Evolutionary conservation across 2,888 invertebrate species (phyloP).

Genomic region (Agrotis ipsilon): DNA sequence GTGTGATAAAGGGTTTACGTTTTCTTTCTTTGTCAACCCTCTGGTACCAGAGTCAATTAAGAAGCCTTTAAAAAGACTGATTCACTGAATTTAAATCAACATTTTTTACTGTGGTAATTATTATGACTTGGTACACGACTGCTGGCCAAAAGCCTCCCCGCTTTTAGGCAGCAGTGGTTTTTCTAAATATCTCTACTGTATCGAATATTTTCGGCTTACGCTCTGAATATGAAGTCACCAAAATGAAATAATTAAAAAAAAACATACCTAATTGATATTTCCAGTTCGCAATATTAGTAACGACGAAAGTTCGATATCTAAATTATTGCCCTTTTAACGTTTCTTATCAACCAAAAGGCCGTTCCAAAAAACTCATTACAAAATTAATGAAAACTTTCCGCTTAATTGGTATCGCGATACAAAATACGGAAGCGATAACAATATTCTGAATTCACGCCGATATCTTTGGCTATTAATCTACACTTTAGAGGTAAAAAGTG

Average conservation of each 20-base stretch:
- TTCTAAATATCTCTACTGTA: too few relatives aligned
- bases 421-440: slow-evolving; percentile 51
- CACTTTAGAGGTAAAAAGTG: slow-evolving; percentile 60
- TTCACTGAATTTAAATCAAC: too few relatives aligned
- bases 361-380: slow-evolving; percentile 45
- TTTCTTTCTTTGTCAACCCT: too few relatives aligned
- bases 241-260: neutral
- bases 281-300: slow-evolving; percentile 3
- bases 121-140: too few relatives aligned
- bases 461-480: slow-evolving; percentile 61
- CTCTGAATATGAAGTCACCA: neutral
- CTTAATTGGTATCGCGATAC: slow-evolving; percentile 53
- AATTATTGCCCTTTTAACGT: slow-evolving; percentile 17
- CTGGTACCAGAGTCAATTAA: too few relatives aligned
- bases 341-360: slow-evolving; percentile 31
- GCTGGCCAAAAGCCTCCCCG: neutral
- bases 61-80: too few relatives aligned
- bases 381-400: slow-evolving; percentile 56
- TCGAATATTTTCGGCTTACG: too few relatives aligned
- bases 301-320: slow-evolving; percentile 8
- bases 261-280: slow-evolving; percentile 8
- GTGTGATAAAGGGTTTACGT: too few relatives aligned
- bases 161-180: too few relatives aligned
- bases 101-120: too few relatives aligned
- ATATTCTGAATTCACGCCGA: slow-evolving; percentile 39